Evolutionary conservation across 1,140 invertebrate genomes (phyloP), one percentile per base, ranked within the genome.

Genomic region (Forficula auricularia): DNA sequence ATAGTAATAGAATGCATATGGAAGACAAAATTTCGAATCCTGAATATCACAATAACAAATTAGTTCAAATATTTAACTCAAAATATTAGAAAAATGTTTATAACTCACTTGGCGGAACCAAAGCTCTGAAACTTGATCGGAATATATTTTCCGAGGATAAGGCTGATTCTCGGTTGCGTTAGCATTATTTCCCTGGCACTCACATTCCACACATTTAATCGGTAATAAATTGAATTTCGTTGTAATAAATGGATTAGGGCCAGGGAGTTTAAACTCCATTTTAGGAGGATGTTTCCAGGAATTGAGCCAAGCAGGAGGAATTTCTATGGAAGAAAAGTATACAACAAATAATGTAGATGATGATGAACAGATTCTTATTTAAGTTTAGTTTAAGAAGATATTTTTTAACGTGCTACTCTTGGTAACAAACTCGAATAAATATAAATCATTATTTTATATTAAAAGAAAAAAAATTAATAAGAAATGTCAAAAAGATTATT

Each of bases 21-120:
- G 89, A n/a, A 87, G 63, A 3, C 77, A 65, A 58, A 88, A 94
- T 53, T 81, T 84, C 30, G 78, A 71, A 58, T 94, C 89, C 22
- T 27, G 22, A 27, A 27, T 27, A 27, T 27, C 22, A 27, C 22
- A 27, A 27, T 27, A 27, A 27, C 22, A 27, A 27, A 27, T 27
- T 27, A 27, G 22, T 27, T 27, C 22, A 27, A 27, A 27, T 27
- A 27, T 27, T 27, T 27, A 27, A 27, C 22, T 27, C 22, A 27
- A 27, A 27, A 27, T 27, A 27, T 27, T 27, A 27, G 22, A 27
- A 27, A 27, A 27, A 27, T 27, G 22, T 10, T 27, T 27, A 27
- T 27, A 27, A 27, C 22, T 27, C 22, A 27, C 22, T 27, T 27
- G 22, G 22, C 22, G 22, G 22, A 27, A 27, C 22, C 22, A 27